Evolutionary conservation across 2,797 vertebrate genomes (phyloP), one percentile per base, ranked within the genome.

Genomic region (Rhinogobio ventralis): DNA sequence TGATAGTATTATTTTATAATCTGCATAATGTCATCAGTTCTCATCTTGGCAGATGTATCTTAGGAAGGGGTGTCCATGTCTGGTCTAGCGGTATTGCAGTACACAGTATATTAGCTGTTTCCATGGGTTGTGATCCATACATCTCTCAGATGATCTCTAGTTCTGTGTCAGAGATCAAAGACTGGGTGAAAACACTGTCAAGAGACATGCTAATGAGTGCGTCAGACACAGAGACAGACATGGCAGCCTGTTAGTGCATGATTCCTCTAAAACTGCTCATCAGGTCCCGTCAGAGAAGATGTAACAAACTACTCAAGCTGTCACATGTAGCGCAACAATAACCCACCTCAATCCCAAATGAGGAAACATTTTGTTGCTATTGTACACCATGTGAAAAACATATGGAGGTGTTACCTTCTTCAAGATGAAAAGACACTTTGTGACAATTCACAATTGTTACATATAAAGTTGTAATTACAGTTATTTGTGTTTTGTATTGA

Each of bases 131-230:
- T 69, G 84, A 88, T 86, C 89, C 88, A 73, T 55, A 87, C 91
- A 86, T 90, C 90, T 91, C 83, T 0, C 64, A 85, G 89, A 89
- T 87, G 83, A 90, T 3, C 83, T 86, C 77, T 71, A 75, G 87
- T 90, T 89, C 88, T 84, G 84, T 91, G 87, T 93, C 87, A 88
- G 85, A 92, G 93, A 94, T 95, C 93, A 95, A 94, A 94, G 91
- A 88, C 87, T 89, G 19, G 76, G 87, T 75, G 82, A 94, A 91
- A 91, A 92, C 87, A 91, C 92, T 90, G 92, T 94, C 93, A 92
- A 91, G 94, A 80, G 91, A 92, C 92, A 90, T 91, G 90, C 93
- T 94, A 93, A 94, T 93, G 93, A 95, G 94, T 91, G 91, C 89
- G 91, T 93, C 93, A 93, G 92, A 91, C 89, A 89, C 90, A 92